Evolutionary conservation across 2,113 vertebrate species (phyloP).

Genomic region (Nothobranchius kuhntae): DNA sequence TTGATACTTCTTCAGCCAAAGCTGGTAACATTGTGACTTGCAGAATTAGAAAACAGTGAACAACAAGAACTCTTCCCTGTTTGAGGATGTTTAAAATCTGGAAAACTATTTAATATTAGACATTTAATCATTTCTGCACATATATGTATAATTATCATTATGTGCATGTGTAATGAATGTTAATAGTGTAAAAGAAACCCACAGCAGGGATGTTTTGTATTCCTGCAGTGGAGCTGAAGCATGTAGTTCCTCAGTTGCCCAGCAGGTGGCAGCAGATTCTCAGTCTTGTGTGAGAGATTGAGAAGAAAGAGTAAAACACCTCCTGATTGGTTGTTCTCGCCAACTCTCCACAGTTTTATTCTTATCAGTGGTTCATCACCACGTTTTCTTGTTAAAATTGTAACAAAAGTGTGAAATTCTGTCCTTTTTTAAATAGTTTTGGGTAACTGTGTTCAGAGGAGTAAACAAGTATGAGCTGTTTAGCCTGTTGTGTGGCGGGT

Average conservation of each 20-base stretch:
- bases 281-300: not conserved
- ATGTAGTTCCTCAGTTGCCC: constrained; percentile 11
- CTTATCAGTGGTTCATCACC: not conserved
- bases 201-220: not conserved
- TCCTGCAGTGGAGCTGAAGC: not conserved
- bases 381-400: not conserved
- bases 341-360: no score
- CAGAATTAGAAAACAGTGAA: not conserved
- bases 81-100: not conserved
- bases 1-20: no score
- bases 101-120: not conserved
- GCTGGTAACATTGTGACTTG: no score
- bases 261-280: constrained; percentile 58
- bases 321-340: no score
- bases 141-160: no score
- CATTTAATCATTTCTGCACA: not conserved
- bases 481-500: not conserved
- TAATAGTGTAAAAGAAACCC: not conserved
- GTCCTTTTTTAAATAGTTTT: not conserved
- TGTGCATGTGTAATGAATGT: not conserved
- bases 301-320: no score
- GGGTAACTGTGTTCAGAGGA: not conserved
- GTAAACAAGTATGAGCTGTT: not conserved
- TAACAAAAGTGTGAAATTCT: not conserved
- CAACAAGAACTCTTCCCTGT: not conserved